Base-by-base conservation (phyloP, 2,888 invertebrate species). In the Branchellion lobata region DNA sequence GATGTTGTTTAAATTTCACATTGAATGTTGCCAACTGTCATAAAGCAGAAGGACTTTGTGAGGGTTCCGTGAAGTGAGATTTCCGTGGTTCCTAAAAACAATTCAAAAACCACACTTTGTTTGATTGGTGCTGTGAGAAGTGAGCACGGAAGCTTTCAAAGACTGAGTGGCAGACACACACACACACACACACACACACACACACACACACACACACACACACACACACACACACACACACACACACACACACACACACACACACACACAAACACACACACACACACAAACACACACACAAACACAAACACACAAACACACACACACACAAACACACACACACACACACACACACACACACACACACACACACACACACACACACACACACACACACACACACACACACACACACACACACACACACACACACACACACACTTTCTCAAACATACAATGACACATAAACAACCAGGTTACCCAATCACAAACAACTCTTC, bases 281-380 rank as follows among this genome's bases (percentile, higher is more conserved):
- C 69, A 69, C 34, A 69, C 69, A 69, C 31, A 33, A 11, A 69
- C 31, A 69, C 69, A 69, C 34, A 69, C 69, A 69, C 31, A 69
- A 11, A 69, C 31, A 69, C 69, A 69, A 5, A 69, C 69, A 69
- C 34, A 69, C 69, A 69, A 5, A 69, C 69, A 69, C 34, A 69
- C 69, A 69, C 34, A 69, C 69, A 69, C 34, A 69, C 69, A 69
- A 5, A 69, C 69, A 69, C 34, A 69, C 69, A 69, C 34, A 69
- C 69, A 69, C 34, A 69, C 69, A 69, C 34, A 69, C 69, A 69
- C 34, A 69, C 69, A 69, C 34, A 69, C 69, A 69, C 34, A 69
- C 69, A 69, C 34, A 69, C 69, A 69, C 34, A 69, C 69, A 69
- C 34, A 69, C 69, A 69, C 34, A 34, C 69, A 69, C 34, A 69